Evolutionary conservation across 2,797 vertebrate genomes (phyloP).

Genomic region (Manis pentadactyla): DNA sequence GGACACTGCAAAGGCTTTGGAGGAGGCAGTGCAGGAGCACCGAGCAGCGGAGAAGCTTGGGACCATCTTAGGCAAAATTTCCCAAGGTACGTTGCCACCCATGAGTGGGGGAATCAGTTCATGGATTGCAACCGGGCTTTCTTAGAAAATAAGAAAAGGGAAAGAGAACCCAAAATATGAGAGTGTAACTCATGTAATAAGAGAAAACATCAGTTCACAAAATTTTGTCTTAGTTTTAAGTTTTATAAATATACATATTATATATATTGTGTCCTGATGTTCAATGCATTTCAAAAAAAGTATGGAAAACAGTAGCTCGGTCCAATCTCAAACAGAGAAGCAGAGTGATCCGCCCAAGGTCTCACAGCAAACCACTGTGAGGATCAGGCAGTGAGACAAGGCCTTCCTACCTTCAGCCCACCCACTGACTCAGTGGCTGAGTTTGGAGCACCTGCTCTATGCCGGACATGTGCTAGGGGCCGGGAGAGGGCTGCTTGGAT

Average conservation of each 20-base stretch:
- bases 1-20: not conserved
- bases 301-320: not conserved
- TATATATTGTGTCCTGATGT: not conserved
- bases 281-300: not conserved
- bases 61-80: not conserved
- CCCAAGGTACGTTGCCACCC: not conserved
- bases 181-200: not conserved
- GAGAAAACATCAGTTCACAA: not conserved
- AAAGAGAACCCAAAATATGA: not conserved
- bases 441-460: not conserved
- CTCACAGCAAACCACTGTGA: not conserved
- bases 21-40: accelerated
- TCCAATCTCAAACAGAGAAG: not conserved
- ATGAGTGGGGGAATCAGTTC: not conserved
- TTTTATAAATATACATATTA: not conserved
- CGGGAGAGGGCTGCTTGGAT: not conserved
- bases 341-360: not conserved
- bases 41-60: not conserved
- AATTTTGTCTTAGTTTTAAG: not conserved
- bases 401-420: not conserved
- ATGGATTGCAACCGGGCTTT: not conserved
- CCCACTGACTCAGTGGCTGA: not conserved
- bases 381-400: too few species aligned
- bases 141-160: too few species aligned
- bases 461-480: not conserved